phyloP scores from a whole-genome alignment of 2,888 invertebrate species.

The Parascotia fuliginaria region DNA sequence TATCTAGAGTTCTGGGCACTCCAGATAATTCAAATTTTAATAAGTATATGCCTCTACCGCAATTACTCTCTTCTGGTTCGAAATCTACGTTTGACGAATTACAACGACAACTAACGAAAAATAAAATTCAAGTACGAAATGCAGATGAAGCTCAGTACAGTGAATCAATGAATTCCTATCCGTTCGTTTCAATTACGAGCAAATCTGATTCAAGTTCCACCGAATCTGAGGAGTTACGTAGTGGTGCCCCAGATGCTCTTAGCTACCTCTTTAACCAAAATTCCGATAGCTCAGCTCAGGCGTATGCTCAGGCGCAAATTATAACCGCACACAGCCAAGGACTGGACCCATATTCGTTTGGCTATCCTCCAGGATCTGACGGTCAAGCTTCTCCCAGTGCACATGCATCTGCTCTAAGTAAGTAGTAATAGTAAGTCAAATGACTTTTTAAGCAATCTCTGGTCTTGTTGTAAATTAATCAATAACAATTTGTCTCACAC shows the following conservation, averaged over 20 bases:
- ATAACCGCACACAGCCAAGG: slow-evolving; percentile 8
- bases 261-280: slow-evolving; percentile 7
- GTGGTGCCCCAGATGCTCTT: slow-evolving; percentile 9
- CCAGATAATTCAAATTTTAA: background rate
- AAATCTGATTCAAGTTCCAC: background rate
- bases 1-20: background rate
- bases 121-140: background rate
- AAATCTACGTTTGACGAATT: background rate
- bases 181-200: background rate
- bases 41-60: background rate
- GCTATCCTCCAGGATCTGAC: slow-evolving; percentile 1
- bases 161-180: slow-evolving; percentile 4
- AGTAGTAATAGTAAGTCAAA: background rate
- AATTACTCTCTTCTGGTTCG: background rate
- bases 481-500: too few relatives aligned
- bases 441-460: too few relatives aligned
- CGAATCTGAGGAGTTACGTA: slow-evolving; percentile 2
- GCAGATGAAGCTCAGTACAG: slow-evolving; percentile 4
- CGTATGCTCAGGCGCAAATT: slow-evolving; percentile 10
- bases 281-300: slow-evolving; percentile 16
- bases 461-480: too few relatives aligned
- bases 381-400: background rate
- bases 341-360: slow-evolving; percentile 7
- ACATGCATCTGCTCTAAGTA: slow-evolving; percentile 1
- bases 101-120: background rate